Conservation (phyloP, 2,797 vertebrate species). For the Ciconia nigra region DNA sequence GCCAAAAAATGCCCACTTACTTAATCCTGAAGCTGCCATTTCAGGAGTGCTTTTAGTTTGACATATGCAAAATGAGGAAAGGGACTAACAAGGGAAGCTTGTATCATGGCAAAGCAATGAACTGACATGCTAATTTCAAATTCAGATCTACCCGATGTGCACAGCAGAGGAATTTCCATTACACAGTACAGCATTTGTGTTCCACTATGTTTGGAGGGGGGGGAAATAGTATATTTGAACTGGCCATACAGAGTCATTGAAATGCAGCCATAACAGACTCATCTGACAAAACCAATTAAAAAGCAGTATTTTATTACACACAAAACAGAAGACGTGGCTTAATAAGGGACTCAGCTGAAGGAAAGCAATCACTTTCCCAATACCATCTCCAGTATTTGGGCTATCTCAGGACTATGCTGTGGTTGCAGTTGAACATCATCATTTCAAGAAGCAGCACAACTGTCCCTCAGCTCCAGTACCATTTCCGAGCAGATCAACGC, state of each 20-base stretch:
- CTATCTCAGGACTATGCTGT: background rate
- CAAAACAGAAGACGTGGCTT: background rate
- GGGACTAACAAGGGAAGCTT: background rate
- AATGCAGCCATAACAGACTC: background rate
- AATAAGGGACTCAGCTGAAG: background rate
- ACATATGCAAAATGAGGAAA: background rate
- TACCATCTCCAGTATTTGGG: background rate
- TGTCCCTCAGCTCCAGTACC: background rate
- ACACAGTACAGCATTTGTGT: background rate
- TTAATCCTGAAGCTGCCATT: constrained; percentile 27
- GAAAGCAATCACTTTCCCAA: background rate
- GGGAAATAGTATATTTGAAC: background rate
- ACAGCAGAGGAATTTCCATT: background rate
- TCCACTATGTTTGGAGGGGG: background rate
- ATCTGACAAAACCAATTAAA: background rate
- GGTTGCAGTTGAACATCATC: background rate
- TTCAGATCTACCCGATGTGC: background rate
- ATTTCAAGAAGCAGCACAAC: background rate
- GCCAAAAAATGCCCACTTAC: background rate
- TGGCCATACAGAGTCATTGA: background rate
- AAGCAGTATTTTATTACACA: background rate
- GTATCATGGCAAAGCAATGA: background rate
- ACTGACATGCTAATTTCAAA: background rate
- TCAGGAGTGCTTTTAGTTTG: background rate
- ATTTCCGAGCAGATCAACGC: background rate